These are phyloP conservation scores for Eubasilissa splendida DNA, from an alignment of 2,888 invertebrate genomes.

Conservation along the genomic window DNA sequence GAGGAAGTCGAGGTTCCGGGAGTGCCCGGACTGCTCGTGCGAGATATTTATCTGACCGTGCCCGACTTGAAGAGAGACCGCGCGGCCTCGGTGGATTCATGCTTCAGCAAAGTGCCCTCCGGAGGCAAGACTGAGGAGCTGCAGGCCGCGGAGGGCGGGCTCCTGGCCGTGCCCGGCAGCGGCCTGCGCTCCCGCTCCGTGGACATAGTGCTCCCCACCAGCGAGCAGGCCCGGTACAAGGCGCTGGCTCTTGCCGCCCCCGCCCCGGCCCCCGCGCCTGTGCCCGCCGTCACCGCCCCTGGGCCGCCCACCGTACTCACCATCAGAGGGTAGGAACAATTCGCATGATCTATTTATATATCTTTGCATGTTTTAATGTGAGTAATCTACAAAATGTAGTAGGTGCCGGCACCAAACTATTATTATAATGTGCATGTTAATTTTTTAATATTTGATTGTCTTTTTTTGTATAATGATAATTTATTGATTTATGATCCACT, in stretches of 20 bases:
- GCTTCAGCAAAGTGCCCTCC: slow-evolving; percentile 85
- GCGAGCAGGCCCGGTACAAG: slow-evolving; percentile 88
- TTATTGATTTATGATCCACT: no score
- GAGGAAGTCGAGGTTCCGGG: slow-evolving; percentile 61
- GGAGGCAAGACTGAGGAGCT: slow-evolving; percentile 81
- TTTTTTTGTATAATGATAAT: no score
- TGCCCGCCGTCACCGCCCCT: slow-evolving; percentile 51
- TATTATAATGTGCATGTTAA: no score
- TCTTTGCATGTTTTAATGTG: slow-evolving; percentile 16
- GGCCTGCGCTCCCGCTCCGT: slow-evolving; percentile 86
- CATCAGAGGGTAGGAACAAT: slow-evolving; percentile 66
- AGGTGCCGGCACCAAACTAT: no score
- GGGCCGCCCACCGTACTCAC: slow-evolving; percentile 52
- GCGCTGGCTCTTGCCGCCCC: slow-evolving; percentile 82
- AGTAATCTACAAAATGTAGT: background rate
- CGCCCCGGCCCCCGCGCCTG: slow-evolving; percentile 58
- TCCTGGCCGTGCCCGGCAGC: slow-evolving; percentile 81
- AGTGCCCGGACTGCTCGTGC: slow-evolving; percentile 70
- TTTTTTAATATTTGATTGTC: no score
- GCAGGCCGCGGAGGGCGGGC: slow-evolving; percentile 74
- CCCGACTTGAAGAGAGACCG: slow-evolving; percentile 88
- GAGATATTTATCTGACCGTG: slow-evolving; percentile 85
- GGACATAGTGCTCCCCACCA: slow-evolving; percentile 90
- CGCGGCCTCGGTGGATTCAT: slow-evolving; percentile 90
- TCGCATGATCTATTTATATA: slow-evolving; percentile 41